Base-by-base conservation (phyloP, 2,113 vertebrate species). In the Dipodomys stephensi region DNA sequence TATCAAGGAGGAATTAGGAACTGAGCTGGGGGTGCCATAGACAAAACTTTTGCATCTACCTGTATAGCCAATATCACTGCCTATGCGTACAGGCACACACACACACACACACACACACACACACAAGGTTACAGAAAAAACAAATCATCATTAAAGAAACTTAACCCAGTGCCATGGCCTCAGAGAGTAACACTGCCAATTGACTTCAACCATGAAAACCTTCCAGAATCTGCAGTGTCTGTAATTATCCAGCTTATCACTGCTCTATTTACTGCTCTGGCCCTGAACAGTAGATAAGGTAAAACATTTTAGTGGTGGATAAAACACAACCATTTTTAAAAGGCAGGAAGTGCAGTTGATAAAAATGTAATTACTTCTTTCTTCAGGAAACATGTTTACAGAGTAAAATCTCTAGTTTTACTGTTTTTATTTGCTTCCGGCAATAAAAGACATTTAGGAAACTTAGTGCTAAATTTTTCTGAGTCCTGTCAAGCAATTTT, bases 351-450 rank as follows among this genome's bases (percentile, higher is more conserved):
- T 89, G 57, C 78, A 77, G 53, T 83, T 91, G 95, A 97, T 94
- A 96, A 94, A 96, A 96, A 96, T 79, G 71, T 91, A 96, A 96
- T 97, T 94, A 94, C 87, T 73, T 91, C 16, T 87, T 95, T 93
- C 92, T 85, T 86, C 32, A 1, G 44, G 64, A 67, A 95, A 39
- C 32, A 60, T 77, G 72, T 93, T 93, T 95, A 32, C 88, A 87
- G 25, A 94, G 83, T 64, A 62, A 95, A 86, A 87, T 73, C 76
- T 94, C 93, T 81, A 69, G n/a, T 62, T 95, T 91, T 80, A 10
- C 72, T 94, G 67, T 91, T 96, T 94, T 88, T 77, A 94, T 81
- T 39, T 95, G 49, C 64, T 94, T 44, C 27, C 79, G 32, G 92
- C 93, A 94, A 94, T 79, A 22, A 87, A 76, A 93, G 32, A 11